These are phyloP conservation scores for Ernsta delagoae DNA, from an alignment of 2,888 invertebrate genomes.

Conservation along the genomic window DNA sequence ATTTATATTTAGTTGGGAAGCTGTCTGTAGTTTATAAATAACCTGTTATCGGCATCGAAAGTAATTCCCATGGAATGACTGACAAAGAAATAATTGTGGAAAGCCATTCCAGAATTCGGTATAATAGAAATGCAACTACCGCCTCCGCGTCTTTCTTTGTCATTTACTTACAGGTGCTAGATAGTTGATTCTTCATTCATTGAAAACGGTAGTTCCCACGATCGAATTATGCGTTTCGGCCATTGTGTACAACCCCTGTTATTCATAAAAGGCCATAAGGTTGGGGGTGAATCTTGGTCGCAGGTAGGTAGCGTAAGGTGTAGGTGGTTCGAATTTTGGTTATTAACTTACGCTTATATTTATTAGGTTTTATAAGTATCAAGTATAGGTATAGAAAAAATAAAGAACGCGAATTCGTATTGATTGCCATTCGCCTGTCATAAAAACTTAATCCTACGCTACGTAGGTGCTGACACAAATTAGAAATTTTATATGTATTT, in stretches of 20 bases:
- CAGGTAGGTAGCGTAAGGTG: constrained; percentile 70
- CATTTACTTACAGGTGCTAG: constrained; percentile 64
- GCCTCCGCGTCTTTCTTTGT: constrained; percentile 48
- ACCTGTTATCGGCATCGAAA: constrained; percentile 12
- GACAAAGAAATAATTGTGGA: constrained; percentile 23
- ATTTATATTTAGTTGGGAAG: neutral
- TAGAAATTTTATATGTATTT: too few relatives aligned
- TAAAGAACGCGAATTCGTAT: too few relatives aligned
- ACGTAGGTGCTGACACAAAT: too few relatives aligned
- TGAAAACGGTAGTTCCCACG: constrained; percentile 68
- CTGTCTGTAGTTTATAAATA: neutral
- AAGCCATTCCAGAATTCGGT: constrained; percentile 24
- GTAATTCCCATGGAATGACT: constrained; percentile 21
- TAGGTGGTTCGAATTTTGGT: constrained; percentile 21
- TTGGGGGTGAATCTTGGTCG: constrained; percentile 67
- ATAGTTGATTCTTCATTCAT: constrained; percentile 57
- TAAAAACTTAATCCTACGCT: too few relatives aligned
- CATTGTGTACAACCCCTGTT: constrained; percentile 65
- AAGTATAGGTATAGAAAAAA: too few relatives aligned
- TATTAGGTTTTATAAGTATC: too few relatives aligned
- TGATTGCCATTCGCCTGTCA: too few relatives aligned
- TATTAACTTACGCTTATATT: neutral
- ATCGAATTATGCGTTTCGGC: constrained; percentile 55
- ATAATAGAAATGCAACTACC: constrained; percentile 46
- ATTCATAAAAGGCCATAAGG: constrained; percentile 60